These are phyloP conservation scores for Diabrotica undecimpunctata DNA, from an alignment of 1,140 invertebrate species.

Conservation along the genomic window DNA sequence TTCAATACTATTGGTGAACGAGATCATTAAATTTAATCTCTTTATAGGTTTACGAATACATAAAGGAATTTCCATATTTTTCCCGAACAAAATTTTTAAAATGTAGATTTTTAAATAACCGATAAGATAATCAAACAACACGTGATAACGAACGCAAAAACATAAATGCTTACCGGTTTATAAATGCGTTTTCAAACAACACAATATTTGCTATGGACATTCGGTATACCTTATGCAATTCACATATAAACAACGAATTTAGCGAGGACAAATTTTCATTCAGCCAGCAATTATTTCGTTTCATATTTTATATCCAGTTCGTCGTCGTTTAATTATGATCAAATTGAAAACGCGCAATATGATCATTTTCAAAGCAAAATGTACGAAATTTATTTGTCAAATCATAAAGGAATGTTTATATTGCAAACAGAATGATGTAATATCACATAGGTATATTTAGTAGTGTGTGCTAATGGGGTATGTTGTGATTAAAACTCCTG, in stretches of 20 bases:
- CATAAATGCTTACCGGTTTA: no score
- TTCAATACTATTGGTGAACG: no score
- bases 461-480: constrained; percentile 42
- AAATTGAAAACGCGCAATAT: constrained; percentile 40
- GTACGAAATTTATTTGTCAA: constrained; percentile 45
- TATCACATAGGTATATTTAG: constrained; percentile 44
- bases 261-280: background rate
- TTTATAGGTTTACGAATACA: no score
- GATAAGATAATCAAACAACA: no score
- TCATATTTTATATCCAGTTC: constrained; percentile 36
- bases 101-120: no score
- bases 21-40: no score
- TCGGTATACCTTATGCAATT: background rate
- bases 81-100: no score
- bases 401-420: constrained; percentile 45
- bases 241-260: background rate
- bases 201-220: background rate
- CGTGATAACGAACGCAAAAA: no score
- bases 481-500: constrained; percentile 48
- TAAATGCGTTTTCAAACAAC: no score
- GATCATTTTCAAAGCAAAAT: constrained; percentile 35
- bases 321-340: constrained; percentile 39
- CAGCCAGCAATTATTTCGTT: constrained; percentile 28
- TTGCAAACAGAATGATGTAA: constrained; percentile 36
- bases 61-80: no score